Conservation (phyloP, 2,797 vertebrate species). For the Eptatretus atami region DNA sequence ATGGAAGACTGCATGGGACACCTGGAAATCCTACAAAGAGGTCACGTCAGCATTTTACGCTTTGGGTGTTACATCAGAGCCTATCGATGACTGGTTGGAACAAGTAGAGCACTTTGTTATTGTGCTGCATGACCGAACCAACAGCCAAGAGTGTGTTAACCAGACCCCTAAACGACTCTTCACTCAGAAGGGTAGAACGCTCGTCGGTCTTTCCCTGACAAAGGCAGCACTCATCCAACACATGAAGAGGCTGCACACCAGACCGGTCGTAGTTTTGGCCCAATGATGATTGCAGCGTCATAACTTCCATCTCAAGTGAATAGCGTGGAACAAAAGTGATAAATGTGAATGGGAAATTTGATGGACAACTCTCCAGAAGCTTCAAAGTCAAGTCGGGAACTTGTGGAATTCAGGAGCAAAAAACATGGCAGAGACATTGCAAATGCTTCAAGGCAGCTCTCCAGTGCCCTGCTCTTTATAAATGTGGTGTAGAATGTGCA, state of each 20-base stretch:
- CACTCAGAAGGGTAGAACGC: conserved; percentile 5
- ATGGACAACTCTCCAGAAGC: not conserved
- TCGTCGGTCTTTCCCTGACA: not conserved
- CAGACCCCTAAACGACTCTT: not conserved
- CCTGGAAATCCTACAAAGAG: conserved; percentile 7
- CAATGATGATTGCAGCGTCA: conserved; percentile 7
- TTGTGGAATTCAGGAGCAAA: not conserved
- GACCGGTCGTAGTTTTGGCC: conserved; percentile 1
- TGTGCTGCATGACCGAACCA: not conserved
- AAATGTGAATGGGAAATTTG: not conserved
- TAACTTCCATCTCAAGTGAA: conserved; percentile 7
- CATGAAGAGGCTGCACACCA: conserved; percentile 4
- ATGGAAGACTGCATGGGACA: conserved; percentile 8
- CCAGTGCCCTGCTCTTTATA: not conserved
- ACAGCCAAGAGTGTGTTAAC: conserved; percentile 2
- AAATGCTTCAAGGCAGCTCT: not conserved
- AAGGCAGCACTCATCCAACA: conserved; percentile 8
- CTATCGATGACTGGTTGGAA: not conserved
- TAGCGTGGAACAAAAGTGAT: conserved; percentile 6
- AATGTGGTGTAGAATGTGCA: not conserved
- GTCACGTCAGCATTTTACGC: conserved; percentile 6
- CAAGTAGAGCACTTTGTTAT: not conserved
- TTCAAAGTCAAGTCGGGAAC: not conserved
- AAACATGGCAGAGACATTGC: not conserved
- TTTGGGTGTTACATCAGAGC: conserved; percentile 3